Base-by-base conservation (phyloP, 2,888 invertebrate species). In the Philhelius pedissequus region DNA sequence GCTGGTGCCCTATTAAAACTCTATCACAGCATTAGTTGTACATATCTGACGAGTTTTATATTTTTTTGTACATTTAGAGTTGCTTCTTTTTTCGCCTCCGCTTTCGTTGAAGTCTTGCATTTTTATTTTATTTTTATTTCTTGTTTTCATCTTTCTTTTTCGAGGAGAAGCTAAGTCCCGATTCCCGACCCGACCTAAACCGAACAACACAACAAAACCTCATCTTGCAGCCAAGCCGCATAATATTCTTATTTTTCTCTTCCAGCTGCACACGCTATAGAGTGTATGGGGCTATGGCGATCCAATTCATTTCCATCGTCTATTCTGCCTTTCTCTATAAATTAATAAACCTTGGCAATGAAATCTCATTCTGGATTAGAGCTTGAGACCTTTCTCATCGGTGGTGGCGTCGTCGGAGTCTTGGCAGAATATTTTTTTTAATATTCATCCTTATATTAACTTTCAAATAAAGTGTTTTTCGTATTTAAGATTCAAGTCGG, bases 301-400 rank as follows among this genome's bases (percentile, higher is more conserved):
- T 80, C 48, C 58, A 71, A 76, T 68, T 84, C 84, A 71, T 80
- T 83, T 80, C 75, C 54, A 76, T 66, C 80, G 45, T 75, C 77
- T 62, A 43, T 76, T 88, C 90, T 89, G 90, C 91, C 91, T 91
- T 91, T 91, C 91, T 91, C 92, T 91, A 91, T 92, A 92, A 92
- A 92, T 90, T 90, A 89, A 89, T 89, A 90, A 89, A 89, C 90
- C 91, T 91, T 91, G 90, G 89, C 91, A 90, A 90, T 90, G 90
- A 90, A 90, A 89, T 90, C 89, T 91, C 91, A 92, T 91, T 92
- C 90, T 89, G 89, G 88, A 89, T 89, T 89, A 88, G 89, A 89
- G 88, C 88, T 89, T 88, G 89, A 89, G 89, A 90, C 90, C 90
- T 90, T 90, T 90, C 90, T 90, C 89, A 90, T 88, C 90, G 87